Conservation (phyloP, 2,888 invertebrate species). For the Rhorus exstirpatorius region DNA sequence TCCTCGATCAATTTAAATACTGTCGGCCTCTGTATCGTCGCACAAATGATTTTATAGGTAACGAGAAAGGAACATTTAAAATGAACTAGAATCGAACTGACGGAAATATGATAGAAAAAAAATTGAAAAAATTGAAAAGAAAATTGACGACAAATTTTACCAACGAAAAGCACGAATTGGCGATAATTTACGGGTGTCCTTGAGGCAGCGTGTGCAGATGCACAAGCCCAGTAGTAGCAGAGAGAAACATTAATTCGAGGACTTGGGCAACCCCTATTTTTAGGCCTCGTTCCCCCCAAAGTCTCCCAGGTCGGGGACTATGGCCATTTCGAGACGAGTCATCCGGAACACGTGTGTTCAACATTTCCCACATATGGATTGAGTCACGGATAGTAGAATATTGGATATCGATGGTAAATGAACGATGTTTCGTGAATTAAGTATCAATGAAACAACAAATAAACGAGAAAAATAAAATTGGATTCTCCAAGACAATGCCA, state of each 20-base stretch:
- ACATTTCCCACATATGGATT: slow-evolving; percentile 72
- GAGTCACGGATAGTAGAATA: slow-evolving; percentile 59
- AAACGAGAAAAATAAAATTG: too few species aligned
- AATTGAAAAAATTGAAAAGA: too few species aligned
- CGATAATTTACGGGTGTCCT: slow-evolving; percentile 49
- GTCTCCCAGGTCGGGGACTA: slow-evolving; percentile 77
- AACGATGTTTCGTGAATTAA: slow-evolving; percentile 4
- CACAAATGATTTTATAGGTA: too few species aligned
- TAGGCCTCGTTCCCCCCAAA: slow-evolving; percentile 72
- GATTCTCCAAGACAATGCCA: not conserved
- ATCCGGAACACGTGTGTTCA: slow-evolving; percentile 76
- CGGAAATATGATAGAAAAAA: not conserved
- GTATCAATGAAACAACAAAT: too few species aligned
- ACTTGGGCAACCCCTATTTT: slow-evolving; percentile 76
- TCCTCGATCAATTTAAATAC: too few species aligned
- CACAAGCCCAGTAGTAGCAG: not conserved
- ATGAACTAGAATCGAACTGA: too few species aligned
- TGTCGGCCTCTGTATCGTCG: too few species aligned
- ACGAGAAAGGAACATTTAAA: too few species aligned
- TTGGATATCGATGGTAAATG: slow-evolving; percentile 15
- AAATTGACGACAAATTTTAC: not conserved
- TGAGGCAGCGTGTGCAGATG: slow-evolving; percentile 11
- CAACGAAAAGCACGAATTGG: slow-evolving; percentile 41
- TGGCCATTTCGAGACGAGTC: slow-evolving; percentile 40
- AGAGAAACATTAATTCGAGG: slow-evolving; percentile 44